Percentiles rank a stretch among this genome's conserved stretches.
Evolutionary conservation across 1,140 invertebrate genomes (phyloP).

Genomic region (Condylostylus longicornis): DNA sequence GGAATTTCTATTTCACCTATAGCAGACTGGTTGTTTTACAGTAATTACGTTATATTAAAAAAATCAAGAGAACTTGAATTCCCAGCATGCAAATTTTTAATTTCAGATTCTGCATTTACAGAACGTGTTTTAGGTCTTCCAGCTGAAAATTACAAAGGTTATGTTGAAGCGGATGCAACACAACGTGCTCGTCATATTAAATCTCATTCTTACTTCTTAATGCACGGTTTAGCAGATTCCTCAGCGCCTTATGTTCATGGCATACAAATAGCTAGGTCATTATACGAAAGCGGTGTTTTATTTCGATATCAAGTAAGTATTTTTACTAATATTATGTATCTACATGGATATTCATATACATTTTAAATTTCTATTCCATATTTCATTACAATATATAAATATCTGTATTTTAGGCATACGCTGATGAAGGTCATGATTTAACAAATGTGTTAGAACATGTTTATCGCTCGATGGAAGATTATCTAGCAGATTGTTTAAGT

Average conservation of each 20-base stretch:
- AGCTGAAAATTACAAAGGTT: conserved; percentile 78
- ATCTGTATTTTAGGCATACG: conserved; percentile 50
- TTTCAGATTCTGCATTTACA: conserved; percentile 81
- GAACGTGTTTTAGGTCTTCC: conserved; percentile 80
- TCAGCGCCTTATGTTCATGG: conserved; percentile 86
- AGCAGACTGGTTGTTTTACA: conserved; percentile 88
- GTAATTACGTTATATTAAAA: conserved; percentile 42
- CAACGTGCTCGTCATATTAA: conserved; percentile 71
- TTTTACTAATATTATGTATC: not conserved
- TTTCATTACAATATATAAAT: not conserved
- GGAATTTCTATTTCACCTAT: conserved; percentile 87
- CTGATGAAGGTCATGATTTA: conserved; percentile 64
- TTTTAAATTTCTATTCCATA: not conserved
- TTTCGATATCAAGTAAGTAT: conserved; percentile 73
- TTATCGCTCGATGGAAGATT: conserved; percentile 73
- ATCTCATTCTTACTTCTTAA: conserved; percentile 68
- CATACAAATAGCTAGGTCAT: conserved; percentile 69
- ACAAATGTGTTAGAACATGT: conserved; percentile 64
- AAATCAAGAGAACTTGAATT: not conserved
- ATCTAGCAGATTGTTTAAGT: conserved; percentile 66
- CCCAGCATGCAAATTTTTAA: not conserved
- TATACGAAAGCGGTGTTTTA: conserved; percentile 70
- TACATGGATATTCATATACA: not conserved
- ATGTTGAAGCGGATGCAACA: conserved; percentile 80
- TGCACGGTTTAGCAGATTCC: conserved; percentile 75